These are phyloP conservation scores for Eumaeus atala DNA, from an alignment of 1,140 invertebrate genomes.

Conservation along the genomic window DNA sequence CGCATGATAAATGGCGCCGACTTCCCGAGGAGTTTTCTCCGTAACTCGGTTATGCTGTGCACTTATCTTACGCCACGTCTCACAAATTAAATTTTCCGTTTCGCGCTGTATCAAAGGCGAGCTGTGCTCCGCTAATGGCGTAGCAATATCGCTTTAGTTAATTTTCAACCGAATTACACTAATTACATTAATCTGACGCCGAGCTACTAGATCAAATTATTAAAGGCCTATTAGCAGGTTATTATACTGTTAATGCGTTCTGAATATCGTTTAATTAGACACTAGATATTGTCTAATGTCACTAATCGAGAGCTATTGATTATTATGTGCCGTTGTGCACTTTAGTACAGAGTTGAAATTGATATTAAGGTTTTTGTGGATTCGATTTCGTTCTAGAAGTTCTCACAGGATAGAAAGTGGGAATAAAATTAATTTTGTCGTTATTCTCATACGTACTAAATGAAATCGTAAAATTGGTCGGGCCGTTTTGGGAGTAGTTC, in stretches of 20 bases:
- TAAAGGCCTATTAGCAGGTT: conserved; percentile 4
- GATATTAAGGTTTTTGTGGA: no score
- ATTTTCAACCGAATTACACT: conserved; percentile 4
- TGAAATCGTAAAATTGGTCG: no score
- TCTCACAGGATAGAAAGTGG: no score
- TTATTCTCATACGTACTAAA: no score
- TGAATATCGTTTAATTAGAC: conserved; percentile 9
- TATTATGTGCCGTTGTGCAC: no score
- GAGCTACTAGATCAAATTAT: conserved; percentile 4
- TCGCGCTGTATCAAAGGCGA: not conserved
- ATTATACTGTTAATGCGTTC: conserved; percentile 4
- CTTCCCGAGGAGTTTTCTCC: not conserved
- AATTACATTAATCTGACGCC: conserved; percentile 5
- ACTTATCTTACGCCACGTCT: conserved; percentile 13
- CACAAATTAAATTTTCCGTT: conserved; percentile 10
- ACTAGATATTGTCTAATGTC: not conserved
- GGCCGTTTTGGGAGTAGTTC: no score
- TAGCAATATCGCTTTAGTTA: conserved; percentile 2
- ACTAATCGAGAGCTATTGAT: no score
- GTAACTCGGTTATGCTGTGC: conserved; percentile 12
- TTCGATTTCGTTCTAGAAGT: no score
- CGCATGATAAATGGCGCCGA: not conserved
- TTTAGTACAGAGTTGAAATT: no score
- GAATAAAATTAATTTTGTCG: no score
- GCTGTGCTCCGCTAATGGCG: not conserved